Conservation (phyloP, 2,113 vertebrate genomes). For the Hemiprocne comata region DNA sequence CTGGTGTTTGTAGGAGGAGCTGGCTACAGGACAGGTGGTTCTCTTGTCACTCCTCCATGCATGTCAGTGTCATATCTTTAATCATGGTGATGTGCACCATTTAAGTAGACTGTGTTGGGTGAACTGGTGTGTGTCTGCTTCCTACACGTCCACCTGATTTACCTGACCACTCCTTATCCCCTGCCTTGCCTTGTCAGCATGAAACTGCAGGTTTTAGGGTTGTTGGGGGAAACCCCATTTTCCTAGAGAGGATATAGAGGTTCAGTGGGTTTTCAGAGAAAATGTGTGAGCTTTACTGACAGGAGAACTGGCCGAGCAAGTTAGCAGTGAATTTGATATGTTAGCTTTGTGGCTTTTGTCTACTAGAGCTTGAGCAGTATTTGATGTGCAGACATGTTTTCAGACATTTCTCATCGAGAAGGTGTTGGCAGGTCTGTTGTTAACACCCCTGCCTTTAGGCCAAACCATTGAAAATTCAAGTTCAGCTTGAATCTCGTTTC, state of each 20-base stretch:
- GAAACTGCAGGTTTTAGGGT: not conserved
- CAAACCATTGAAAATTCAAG: constrained; percentile 67
- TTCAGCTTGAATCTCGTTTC: constrained; percentile 59
- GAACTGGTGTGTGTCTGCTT: not conserved
- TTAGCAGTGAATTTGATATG: not conserved
- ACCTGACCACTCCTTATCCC: not conserved
- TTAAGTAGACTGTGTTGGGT: not conserved
- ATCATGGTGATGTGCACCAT: not conserved
- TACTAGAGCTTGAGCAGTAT: constrained; percentile 3
- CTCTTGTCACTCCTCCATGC: not conserved
- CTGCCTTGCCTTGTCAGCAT: not conserved
- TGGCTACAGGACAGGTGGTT: not conserved
- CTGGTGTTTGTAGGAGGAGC: not conserved
- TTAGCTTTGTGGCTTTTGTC: constrained; percentile 60
- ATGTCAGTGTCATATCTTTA: fast-evolving
- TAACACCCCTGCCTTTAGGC: constrained; percentile 64
- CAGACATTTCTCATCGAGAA: constrained; percentile 33
- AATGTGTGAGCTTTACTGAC: not conserved
- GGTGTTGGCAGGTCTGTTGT: constrained; percentile 66
- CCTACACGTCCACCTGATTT: not conserved
- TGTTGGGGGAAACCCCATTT: not conserved
- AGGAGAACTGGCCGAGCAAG: not conserved
- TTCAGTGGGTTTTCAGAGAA: not conserved
- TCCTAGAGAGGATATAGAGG: constrained; percentile 21
- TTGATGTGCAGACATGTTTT: constrained; percentile 52